Evolutionary conservation across 2,888 invertebrate genomes (phyloP).

Genomic region (Frankliniella fusca): DNA sequence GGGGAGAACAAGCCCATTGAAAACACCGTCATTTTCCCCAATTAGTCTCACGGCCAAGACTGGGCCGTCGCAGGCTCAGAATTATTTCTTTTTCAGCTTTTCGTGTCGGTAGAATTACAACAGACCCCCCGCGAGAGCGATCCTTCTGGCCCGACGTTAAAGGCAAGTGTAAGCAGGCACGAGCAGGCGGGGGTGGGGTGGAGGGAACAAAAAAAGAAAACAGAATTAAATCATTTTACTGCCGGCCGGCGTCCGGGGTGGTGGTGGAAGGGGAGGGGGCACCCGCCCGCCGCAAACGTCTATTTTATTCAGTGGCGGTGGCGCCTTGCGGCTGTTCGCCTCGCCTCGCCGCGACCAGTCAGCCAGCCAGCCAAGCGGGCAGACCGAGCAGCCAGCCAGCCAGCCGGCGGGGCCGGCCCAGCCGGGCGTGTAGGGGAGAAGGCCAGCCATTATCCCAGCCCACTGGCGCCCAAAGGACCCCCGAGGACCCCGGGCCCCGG

Average conservation of each 20-base stretch:
- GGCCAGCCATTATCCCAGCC: neutral
- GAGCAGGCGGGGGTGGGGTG: slow-evolving; percentile 8
- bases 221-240: slow-evolving; percentile 28
- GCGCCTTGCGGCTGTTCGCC: neutral
- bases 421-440: neutral
- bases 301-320: slow-evolving; percentile 11
- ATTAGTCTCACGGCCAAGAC: no score
- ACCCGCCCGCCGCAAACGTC: slow-evolving; percentile 4
- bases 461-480: neutral
- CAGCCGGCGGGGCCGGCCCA: neutral
- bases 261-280: slow-evolving; percentile 30
- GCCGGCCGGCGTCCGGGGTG: slow-evolving; percentile 6
- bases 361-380: neutral
- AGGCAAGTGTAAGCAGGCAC: slow-evolving; percentile 8
- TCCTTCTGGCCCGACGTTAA: no score
- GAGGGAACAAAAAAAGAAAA: slow-evolving; percentile 29
- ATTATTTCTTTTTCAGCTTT: no score
- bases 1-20: no score
- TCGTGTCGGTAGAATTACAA: no score
- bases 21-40: no score
- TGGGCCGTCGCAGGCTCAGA: no score
- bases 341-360: neutral
- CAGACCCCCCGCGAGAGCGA: no score
- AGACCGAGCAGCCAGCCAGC: neutral
- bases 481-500: neutral